Evolutionary conservation across 92 coral and sea anemone species (phyloP).

Genomic region (Zoanthus sansibaricus): DNA sequence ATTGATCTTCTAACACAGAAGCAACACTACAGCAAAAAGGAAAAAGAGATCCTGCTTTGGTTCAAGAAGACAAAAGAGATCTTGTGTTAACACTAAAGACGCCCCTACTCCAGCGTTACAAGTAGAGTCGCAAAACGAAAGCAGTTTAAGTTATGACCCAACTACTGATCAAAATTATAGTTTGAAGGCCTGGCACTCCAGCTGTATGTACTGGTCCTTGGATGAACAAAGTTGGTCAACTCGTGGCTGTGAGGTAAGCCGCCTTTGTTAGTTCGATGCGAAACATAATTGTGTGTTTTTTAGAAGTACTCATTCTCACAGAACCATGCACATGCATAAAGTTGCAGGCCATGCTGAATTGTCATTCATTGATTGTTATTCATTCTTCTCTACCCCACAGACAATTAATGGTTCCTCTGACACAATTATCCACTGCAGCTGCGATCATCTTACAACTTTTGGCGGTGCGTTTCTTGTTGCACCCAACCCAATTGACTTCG

Average conservation of each 20-base stretch:
- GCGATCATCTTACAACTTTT: slow-evolving; percentile 35
- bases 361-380: background rate
- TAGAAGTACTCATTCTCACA: too few species aligned
- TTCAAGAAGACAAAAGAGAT: slow-evolving; percentile 42
- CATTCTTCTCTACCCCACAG: background rate
- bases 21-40: background rate
- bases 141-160: slow-evolving; percentile 40
- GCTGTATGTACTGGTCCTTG: slow-evolving; percentile 62
- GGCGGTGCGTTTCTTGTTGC: slow-evolving; percentile 27
- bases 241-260: slow-evolving; percentile 53
- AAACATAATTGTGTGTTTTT: too few species aligned
- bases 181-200: slow-evolving; percentile 45
- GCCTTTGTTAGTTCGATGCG: too few species aligned
- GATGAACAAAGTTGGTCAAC: slow-evolving; percentile 53
- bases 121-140: slow-evolving; percentile 25
- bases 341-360: background rate
- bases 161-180: slow-evolving; percentile 58
- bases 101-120: slow-evolving; percentile 50
- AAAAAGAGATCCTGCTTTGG: slow-evolving; percentile 59
- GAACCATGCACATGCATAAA: too few species aligned
- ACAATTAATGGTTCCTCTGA: background rate
- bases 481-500: slow-evolving; percentile 39
- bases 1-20: background rate
- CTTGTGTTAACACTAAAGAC: slow-evolving; percentile 62
- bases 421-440: slow-evolving; percentile 13